Conservation (phyloP, 2,888 invertebrate species). For the Lasioglossum malachurum region DNA sequence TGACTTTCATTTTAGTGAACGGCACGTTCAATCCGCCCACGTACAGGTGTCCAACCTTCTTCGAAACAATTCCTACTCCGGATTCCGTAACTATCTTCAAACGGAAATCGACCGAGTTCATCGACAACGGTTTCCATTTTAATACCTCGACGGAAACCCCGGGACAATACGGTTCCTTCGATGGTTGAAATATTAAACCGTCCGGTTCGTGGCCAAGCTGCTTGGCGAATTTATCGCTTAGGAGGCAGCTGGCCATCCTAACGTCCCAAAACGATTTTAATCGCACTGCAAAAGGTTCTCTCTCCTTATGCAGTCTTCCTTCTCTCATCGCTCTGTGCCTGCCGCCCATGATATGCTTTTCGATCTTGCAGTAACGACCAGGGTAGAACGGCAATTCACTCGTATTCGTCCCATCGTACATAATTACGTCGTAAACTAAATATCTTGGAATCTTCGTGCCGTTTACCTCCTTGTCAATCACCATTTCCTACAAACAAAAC, state of each 20-base stretch:
- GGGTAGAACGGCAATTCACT: conserved; percentile 91
- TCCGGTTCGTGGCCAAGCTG: conserved; percentile 97
- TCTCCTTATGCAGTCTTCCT: conserved; percentile 90
- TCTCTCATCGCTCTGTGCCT: conserved; percentile 91
- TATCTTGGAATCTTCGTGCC: conserved; percentile 93
- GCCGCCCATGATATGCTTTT: conserved; percentile 88
- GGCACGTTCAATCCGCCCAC: conserved; percentile 91
- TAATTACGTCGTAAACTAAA: conserved; percentile 97
- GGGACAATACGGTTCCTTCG: conserved; percentile 92
- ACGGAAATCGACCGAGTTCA: conserved; percentile 98
- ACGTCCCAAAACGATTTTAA: conserved; percentile 97
- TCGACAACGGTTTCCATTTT: conserved; percentile 98
- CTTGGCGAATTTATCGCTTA: conserved; percentile 94
- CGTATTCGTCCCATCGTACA: conserved; percentile 92
- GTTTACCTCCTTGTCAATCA: conserved; percentile 93
- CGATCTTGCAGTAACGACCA: conserved; percentile 91
- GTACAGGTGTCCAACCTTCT: conserved; percentile 90
- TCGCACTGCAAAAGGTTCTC: conserved; percentile 96
- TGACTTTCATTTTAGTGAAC: conserved; percentile 91
- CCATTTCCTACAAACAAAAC: conserved; percentile 93
- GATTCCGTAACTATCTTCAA: conserved; percentile 91
- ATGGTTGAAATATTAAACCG: conserved; percentile 98
- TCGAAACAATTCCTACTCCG: conserved; percentile 89
- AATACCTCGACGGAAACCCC: conserved; percentile 94
- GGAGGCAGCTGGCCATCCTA: conserved; percentile 88